phyloP scores from a whole-genome alignment of 92 coral and sea anemone genomes.

The Actinernus sp. region DNA sequence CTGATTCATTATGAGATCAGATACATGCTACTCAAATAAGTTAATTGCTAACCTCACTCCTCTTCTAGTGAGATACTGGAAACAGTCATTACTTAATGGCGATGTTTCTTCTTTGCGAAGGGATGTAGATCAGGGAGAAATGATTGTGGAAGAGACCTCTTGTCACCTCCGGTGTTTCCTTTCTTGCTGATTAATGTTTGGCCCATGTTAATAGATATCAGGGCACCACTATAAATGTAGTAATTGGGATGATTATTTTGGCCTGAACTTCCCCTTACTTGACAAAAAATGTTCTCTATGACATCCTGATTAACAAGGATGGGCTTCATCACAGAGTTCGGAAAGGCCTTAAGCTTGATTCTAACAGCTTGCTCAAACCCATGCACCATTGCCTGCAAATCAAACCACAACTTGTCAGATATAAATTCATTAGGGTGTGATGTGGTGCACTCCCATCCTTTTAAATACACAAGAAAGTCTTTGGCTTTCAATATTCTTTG shows the following conservation, averaged over 20 bases:
- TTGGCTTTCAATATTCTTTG: conserved; percentile 4
- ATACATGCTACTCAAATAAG: too few relatives aligned
- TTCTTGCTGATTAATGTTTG: conserved; percentile 48
- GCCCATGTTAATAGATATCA: conserved; percentile 51
- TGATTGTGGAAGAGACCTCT: conserved; percentile 18
- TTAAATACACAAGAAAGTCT: conserved; percentile 13
- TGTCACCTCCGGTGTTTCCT: conserved; percentile 35
- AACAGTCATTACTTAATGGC: too few relatives aligned
- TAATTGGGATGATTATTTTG: conserved; percentile 69
- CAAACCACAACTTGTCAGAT: conserved; percentile 61
- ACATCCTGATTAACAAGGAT: conserved; percentile 48
- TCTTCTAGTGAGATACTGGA: too few relatives aligned
- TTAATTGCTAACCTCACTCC: too few relatives aligned
- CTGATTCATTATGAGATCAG: too few relatives aligned
- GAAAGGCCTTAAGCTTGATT: conserved; percentile 14
- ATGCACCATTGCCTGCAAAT: conserved; percentile 36
- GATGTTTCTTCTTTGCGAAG: conserved; percentile 9
- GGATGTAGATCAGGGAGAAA: conserved; percentile 40
- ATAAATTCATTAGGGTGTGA: conserved; percentile 30
- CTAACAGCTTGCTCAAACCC: conserved; percentile 27
- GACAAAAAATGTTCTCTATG: conserved; percentile 46
- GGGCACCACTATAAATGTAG: conserved; percentile 14
- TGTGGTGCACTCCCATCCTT: conserved; percentile 16
- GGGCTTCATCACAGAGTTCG: conserved; percentile 38
- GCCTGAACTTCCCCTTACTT: conserved; percentile 38